Base-by-base conservation (phyloP, 1,140 invertebrate genomes). In the Drosophila azteca region DNA sequence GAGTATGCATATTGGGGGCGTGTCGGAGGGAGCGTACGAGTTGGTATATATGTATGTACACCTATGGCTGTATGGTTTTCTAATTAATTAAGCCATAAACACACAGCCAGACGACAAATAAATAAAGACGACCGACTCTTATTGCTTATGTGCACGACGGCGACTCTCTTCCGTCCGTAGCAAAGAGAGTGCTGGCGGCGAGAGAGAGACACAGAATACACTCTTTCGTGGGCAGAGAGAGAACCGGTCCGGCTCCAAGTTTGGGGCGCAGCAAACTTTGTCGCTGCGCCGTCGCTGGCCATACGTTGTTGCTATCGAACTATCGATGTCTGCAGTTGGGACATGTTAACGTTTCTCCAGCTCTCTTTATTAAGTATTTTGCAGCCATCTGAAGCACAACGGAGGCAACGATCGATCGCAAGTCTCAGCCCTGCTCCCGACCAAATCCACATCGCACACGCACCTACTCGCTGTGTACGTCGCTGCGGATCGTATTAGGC, bases 371-470 rank as follows among this genome's bases (percentile, higher is more conserved):
- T 83, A 77, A 73, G 65, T 77, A 83, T 83, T 88, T 88, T 79
- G 79, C 79, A 84, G 79, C 83, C 83, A 88, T 88, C 83, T 88
- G 84, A 88, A 88, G 83, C 76, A 88, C 83, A 88, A 89, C 83
- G 84, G 77, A 79, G 77, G 75, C 83, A 83, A 81, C 83, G 65
- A 79, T 89, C 83, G 83, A 88, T 89, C 83, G 83, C 79, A 83
- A 88, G 78, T 68, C 75, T 67, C 35, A 39, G 35, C 35, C 35
- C 35, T 70, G 78, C 76, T 78, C 75, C 72, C 73, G 62, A 67
- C 65, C 65, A 39, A 39, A 13, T 5, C 11, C 35, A 13, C 13
- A 39, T 31, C 29, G 35, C 35, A 39, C 35, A 39, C 35, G 35
- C 35, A 39, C 11, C 35, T 13, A 39, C 11, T 13, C 61, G 67